A percentile compares a stretch with the other conserved stretches of the same genome.
Conservation (phyloP, 2,888 invertebrate genomes). For the Orchestes rusci region DNA sequence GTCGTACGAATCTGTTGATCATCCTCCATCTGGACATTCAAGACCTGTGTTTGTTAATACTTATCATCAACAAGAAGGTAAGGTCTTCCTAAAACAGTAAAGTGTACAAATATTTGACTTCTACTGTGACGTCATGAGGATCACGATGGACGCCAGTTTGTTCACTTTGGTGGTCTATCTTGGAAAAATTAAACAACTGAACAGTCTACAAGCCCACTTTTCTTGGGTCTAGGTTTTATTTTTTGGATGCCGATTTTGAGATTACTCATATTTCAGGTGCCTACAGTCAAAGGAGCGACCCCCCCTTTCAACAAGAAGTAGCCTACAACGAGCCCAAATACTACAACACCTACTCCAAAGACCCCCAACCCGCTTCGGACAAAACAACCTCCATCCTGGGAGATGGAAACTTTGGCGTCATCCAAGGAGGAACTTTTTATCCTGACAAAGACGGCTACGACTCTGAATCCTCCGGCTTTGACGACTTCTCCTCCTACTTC, state of each 20-base stretch:
- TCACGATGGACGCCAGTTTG: too few species aligned
- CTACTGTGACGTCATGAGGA: too few species aligned
- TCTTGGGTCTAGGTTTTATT: too few species aligned
- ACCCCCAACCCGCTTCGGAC: too few species aligned
- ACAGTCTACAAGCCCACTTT: too few species aligned
- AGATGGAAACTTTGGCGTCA: conserved; percentile 81
- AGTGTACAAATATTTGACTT: too few species aligned
- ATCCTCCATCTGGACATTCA: conserved; percentile 47
- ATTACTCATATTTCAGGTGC: conserved; percentile 42
- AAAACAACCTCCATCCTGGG: too few species aligned
- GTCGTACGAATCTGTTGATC: conserved; percentile 12
- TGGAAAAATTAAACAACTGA: too few species aligned
- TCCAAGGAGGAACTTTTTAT: conserved; percentile 80
- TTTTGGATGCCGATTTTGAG: neutral
- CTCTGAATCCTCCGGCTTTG: conserved; percentile 49
- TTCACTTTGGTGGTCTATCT: too few species aligned
- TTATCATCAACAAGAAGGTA: conserved; percentile 47
- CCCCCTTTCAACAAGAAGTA: conserved; percentile 36
- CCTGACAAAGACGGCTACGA: conserved; percentile 63
- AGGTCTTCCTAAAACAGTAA: too few species aligned
- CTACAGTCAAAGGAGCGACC: conserved; percentile 52
- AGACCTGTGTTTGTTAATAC: conserved; percentile 49
- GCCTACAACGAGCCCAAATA: conserved; percentile 39
- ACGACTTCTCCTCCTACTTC: conserved; percentile 52
- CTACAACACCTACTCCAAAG: conserved; percentile 35